Evolutionary conservation across 2,113 vertebrate species (phyloP).

Genomic region (Datnioides undecimradiatus): DNA sequence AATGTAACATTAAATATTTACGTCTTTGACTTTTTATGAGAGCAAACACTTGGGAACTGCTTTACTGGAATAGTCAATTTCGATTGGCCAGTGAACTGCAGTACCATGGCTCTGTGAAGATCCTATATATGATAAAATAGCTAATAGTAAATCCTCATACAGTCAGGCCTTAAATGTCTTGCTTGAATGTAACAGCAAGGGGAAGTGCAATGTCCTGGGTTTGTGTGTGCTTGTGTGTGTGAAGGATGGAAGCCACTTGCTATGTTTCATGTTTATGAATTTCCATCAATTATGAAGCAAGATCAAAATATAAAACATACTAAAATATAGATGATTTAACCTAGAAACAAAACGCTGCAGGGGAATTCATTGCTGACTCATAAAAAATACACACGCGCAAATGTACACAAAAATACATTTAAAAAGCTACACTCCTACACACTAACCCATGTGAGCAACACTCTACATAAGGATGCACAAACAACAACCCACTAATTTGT

Average conservation of each 20-base stretch:
- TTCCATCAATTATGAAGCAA: constrained; percentile 52
- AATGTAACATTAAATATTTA: constrained; percentile 42
- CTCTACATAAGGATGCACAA: constrained; percentile 30
- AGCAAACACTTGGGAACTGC: constrained; percentile 24
- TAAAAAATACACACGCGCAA: not conserved
- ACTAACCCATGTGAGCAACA: constrained; percentile 13
- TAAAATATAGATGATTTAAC: constrained; percentile 71
- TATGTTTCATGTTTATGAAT: constrained; percentile 28
- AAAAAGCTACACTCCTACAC: constrained; percentile 28
- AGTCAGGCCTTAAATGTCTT: not conserved
- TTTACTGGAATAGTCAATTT: constrained; percentile 12
- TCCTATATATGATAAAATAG: not conserved
- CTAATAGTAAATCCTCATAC: no score
- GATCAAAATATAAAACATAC: constrained; percentile 38
- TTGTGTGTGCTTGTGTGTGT: not conserved
- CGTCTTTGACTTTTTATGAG: constrained; percentile 32
- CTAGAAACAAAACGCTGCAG: constrained; percentile 58
- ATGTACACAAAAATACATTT: not conserved
- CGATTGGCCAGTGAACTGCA: constrained; percentile 16
- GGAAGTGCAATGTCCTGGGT: not conserved
- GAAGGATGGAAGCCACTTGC: not conserved
- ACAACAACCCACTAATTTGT: constrained; percentile 55
- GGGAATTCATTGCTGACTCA: constrained; percentile 22
- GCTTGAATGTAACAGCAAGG: not conserved
- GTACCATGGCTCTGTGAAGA: no score